Conservation (phyloP, 2,113 vertebrate species). For the Sinocyclocheilus anophthalmus region DNA sequence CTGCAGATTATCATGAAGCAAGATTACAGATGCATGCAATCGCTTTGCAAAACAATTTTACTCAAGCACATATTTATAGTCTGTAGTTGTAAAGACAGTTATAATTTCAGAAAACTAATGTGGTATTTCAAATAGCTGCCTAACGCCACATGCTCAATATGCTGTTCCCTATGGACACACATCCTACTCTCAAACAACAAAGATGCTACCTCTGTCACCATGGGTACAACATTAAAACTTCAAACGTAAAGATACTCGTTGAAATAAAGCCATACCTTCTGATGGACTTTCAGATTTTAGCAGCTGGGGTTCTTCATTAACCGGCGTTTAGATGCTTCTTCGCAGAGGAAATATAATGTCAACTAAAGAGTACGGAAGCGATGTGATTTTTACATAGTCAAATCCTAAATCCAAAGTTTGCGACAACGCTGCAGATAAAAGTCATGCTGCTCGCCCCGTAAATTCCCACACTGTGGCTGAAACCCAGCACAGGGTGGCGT, state of each 20-base stretch:
- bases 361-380: slow-evolving; percentile 15
- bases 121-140: not conserved
- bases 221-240: not conserved
- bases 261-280: slow-evolving; percentile 45
- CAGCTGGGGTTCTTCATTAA: slow-evolving; percentile 30
- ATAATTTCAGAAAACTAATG: not conserved
- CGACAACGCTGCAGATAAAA: not conserved
- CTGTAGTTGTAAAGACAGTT: not conserved
- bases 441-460: not conserved
- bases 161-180: not conserved
- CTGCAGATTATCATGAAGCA: slow-evolving; percentile 32
- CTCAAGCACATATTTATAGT: not conserved
- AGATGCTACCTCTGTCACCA: not conserved
- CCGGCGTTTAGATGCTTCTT: slow-evolving; percentile 25
- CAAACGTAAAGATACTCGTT: not conserved
- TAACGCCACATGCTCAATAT: not conserved
- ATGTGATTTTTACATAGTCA: not conserved
- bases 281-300: slow-evolving; percentile 33
- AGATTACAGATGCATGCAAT: slow-evolving; percentile 28
- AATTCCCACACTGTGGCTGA: slow-evolving; percentile 17
- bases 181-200: not conserved
- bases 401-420: slow-evolving; percentile 1
- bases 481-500: no score
- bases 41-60: not conserved
- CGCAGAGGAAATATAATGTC: not conserved